Conservation (phyloP, 2,113 vertebrate genomes). For the Psephotus haematonotus region DNA sequence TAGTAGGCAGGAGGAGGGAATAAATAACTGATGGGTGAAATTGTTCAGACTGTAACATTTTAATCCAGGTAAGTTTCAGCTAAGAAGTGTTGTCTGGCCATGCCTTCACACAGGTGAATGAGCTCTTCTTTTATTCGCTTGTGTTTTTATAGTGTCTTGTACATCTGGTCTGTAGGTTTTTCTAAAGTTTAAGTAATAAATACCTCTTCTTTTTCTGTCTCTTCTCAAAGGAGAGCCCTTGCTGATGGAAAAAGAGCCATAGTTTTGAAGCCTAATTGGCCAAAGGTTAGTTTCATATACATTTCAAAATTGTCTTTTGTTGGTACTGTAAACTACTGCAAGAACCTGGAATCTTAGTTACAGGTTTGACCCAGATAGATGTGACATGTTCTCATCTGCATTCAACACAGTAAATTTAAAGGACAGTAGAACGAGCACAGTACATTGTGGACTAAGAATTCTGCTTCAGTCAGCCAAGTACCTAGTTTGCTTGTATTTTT, state of each 20-base stretch:
- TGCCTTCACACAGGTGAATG: not conserved
- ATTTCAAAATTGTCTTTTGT: not conserved
- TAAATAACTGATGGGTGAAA: not conserved
- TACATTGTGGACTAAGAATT: not conserved
- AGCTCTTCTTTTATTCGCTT: not conserved
- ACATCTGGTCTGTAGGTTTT: not conserved
- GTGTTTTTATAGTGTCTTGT: not conserved
- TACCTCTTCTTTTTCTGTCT: not conserved
- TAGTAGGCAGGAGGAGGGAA: not conserved
- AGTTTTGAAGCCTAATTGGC: slow-evolving; percentile 86
- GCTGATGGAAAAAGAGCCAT: slow-evolving; percentile 89
- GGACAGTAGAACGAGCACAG: not conserved
- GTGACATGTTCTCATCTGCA: not conserved
- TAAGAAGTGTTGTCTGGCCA: not conserved
- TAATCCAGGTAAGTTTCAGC: not conserved
- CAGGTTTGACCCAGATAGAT: not conserved
- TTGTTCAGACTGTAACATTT: not conserved
- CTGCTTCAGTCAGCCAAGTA: not conserved
- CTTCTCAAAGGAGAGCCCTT: slow-evolving; percentile 81
- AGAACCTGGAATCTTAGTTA: not conserved
- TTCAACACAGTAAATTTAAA: not conserved
- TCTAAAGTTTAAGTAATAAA: not conserved
- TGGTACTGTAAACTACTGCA: not conserved
- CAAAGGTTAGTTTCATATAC: slow-evolving; percentile 82
- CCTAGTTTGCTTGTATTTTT: not conserved